Percentiles rank a stretch among this genome's conserved stretches.
phyloP scores from a whole-genome alignment of 2,888 invertebrate genomes.

The Oxytorus armatus region DNA sequence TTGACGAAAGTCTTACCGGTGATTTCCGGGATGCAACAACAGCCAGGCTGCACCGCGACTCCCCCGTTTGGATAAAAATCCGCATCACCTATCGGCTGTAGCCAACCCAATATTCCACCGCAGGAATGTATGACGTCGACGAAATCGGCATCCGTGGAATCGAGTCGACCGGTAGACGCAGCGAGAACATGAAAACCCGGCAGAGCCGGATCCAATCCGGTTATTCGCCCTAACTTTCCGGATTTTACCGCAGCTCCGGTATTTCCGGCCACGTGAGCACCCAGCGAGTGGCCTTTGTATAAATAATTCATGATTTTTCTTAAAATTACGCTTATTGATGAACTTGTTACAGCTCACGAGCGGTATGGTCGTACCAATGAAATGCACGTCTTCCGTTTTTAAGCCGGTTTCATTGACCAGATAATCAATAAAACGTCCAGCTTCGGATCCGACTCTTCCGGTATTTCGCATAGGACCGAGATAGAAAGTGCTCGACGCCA shows the following conservation, averaged over 20 bases:
- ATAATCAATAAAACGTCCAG: slow-evolving; percentile 83
- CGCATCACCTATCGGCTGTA: slow-evolving; percentile 80
- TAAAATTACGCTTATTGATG: no score
- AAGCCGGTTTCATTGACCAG: slow-evolving; percentile 79
- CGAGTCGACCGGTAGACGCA: slow-evolving; percentile 77
- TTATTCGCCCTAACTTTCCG: slow-evolving; percentile 83
- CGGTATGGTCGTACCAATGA: slow-evolving; percentile 84
- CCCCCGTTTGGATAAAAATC: slow-evolving; percentile 85
- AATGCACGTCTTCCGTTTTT: slow-evolving; percentile 81
- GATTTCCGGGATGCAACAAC: slow-evolving; percentile 82
- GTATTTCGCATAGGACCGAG: slow-evolving; percentile 83
- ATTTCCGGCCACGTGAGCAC: slow-evolving; percentile 83
- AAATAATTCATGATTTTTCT: not conserved
- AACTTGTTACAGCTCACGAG: no score
- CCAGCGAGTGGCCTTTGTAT: slow-evolving; percentile 81
- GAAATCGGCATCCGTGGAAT: slow-evolving; percentile 81
- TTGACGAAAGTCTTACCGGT: slow-evolving; percentile 77
- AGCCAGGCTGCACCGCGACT: slow-evolving; percentile 83
- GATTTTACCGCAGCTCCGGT: slow-evolving; percentile 75
- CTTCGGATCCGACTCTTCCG: slow-evolving; percentile 82
- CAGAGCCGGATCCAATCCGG: slow-evolving; percentile 85
- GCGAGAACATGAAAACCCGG: slow-evolving; percentile 81
- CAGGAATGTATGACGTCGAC: slow-evolving; percentile 84
- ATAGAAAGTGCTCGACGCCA: slow-evolving; percentile 83
- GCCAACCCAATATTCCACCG: slow-evolving; percentile 82